Percentiles rank a stretch among this genome's conserved stretches.
Conservation (phyloP, 2,113 vertebrate species). For the Hippocampus zosterae region DNA sequence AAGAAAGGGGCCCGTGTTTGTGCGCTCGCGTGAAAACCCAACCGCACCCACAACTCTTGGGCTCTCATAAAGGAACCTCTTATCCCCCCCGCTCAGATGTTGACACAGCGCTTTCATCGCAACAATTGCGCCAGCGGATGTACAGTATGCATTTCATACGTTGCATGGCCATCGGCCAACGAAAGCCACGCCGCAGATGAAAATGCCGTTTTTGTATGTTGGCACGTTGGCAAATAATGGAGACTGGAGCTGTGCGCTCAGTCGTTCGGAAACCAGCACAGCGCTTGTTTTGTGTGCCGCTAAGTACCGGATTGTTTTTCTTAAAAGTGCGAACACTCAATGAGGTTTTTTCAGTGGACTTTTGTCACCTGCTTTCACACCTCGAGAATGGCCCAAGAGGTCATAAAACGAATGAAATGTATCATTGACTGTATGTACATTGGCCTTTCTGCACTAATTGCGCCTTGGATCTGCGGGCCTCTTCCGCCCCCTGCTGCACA, state of each 20-base stretch:
- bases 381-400: not conserved
- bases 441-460: not conserved
- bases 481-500: not conserved
- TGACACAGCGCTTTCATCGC: not conserved
- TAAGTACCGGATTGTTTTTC: slow-evolving; percentile 1
- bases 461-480: not conserved
- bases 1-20: slow-evolving; percentile 1
- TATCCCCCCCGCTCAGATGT: not conserved
- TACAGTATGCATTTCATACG: not conserved
- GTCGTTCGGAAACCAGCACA: not conserved
- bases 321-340: not conserved
- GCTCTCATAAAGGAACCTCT: slow-evolving; percentile 8
- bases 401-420: not conserved
- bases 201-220: not conserved
- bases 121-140: not conserved
- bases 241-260: not conserved
- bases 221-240: not conserved
- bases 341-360: not conserved
- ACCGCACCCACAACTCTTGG: slow-evolving; percentile 8
- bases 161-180: not conserved
- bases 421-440: not conserved
- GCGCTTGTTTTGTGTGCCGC: not conserved
- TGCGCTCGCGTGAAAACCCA: not conserved
- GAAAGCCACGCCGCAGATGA: not conserved
- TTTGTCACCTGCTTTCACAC: not conserved